Base-by-base conservation (phyloP, 1,140 invertebrate species). In the Leptoteleia sp. region DNA sequence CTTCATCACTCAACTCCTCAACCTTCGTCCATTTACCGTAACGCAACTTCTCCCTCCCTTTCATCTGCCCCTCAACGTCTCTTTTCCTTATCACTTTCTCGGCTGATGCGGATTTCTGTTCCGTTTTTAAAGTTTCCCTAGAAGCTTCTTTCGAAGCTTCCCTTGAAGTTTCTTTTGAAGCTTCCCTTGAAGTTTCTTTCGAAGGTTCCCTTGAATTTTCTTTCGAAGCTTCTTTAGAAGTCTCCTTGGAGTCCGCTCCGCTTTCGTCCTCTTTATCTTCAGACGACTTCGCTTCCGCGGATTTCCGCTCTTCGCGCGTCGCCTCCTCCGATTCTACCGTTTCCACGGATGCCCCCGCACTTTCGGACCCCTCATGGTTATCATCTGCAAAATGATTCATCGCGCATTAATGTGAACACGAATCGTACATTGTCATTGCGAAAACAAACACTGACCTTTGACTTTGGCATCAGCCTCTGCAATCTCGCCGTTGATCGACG, bases 1-100 rank as follows among this genome's bases (percentile, higher is more conserved):
- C 68, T 16, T 82, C 71, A 1, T 68, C 67, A 42, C 40, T 55
- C 22, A 81, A 71, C 29, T 75, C 70, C 1, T 83, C 80, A 7
- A 79, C 48, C 15, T 81, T 81, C 3, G 76, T 80, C 57, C 73
- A 82, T 4, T 55, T 55, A 8, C 57, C 76, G 31, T 80, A 73
- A 15, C 64, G 42, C 1, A 68, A 37, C 12, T 25, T 57, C 4
- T 50, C 35, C 25, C 11, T 3, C 12, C 6, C n/a, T n/a, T n/a
- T n/a, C 16, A 3, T 45, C 17, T 31, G n/a, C n/a, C n/a, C 7
- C 1, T n/a, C 8, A 11, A 4, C 12, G 3, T 22, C 8, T 27
- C 72, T 65, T 19, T 27, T 19, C 50, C 27, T 27, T 4, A 9
- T 22, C 9, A 11, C 33, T 43, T 43, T 57, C 50, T 73, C 59